phyloP scores from a whole-genome alignment of 2,888 invertebrate species.

The Parelbella ahira region DNA sequence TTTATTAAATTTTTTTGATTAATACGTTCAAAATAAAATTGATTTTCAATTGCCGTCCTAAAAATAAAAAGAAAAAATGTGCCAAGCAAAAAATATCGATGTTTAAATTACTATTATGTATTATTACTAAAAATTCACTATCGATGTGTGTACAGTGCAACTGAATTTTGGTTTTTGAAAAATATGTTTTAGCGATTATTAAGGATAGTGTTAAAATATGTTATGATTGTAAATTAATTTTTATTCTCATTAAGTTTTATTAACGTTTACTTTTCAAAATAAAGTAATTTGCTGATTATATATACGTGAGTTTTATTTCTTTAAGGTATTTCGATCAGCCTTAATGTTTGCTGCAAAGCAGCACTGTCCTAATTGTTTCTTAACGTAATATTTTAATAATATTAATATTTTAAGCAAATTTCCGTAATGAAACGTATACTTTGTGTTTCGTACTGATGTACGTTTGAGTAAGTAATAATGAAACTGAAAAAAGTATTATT shows the following conservation, averaged over 20 bases:
- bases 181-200: slow-evolving; percentile 3
- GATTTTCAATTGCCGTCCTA: slow-evolving; percentile 24
- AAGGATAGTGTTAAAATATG: slow-evolving; percentile 10
- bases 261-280: slow-evolving; percentile 68
- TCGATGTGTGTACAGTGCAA: slow-evolving; percentile 17
- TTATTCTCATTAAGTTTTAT: slow-evolving; percentile 43
- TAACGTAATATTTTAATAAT: too few species aligned
- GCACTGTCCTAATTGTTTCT: too few species aligned
- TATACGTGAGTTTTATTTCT: slow-evolving; percentile 33
- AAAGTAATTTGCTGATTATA: slow-evolving; percentile 53
- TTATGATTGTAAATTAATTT: slow-evolving; percentile 27
- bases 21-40: slow-evolving; percentile 15
- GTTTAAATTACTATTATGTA: too few species aligned
- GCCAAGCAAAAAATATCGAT: slow-evolving; percentile 18
- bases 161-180: slow-evolving; percentile 9
- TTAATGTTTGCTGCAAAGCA: too few species aligned
- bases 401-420: too few species aligned
- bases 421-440: too few species aligned
- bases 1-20: slow-evolving; percentile 2
- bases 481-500: too few species aligned
- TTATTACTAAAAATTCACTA: slow-evolving; percentile 7
- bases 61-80: slow-evolving; percentile 13
- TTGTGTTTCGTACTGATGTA: too few species aligned
- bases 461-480: too few species aligned
- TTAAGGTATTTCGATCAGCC: too few species aligned